Evolutionary conservation across 2,888 invertebrate species (phyloP).

Genomic region (Apodemia zela): DNA sequence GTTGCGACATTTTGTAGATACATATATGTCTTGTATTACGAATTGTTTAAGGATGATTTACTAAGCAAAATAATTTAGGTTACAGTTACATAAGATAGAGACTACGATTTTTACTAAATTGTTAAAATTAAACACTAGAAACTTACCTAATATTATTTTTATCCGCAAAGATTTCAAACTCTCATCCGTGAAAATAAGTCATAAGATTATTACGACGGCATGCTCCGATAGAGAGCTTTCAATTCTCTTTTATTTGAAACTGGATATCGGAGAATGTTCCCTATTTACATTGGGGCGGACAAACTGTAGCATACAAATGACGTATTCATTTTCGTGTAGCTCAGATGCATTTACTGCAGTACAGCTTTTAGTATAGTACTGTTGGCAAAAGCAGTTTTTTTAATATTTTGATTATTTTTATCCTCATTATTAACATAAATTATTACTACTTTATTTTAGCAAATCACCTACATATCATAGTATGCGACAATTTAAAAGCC

Average conservation of each 20-base stretch:
- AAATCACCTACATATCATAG: no score
- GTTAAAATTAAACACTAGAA: not conserved
- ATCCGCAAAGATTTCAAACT: constrained; percentile 12
- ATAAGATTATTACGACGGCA: constrained; percentile 35
- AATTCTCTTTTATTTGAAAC: constrained; percentile 34
- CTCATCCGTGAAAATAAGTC: constrained; percentile 7
- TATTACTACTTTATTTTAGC: no score
- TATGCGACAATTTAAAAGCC: no score
- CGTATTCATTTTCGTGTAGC: constrained; percentile 48
- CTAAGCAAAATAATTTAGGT: no score
- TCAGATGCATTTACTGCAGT: constrained; percentile 65
- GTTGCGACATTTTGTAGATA: no score
- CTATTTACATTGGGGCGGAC: constrained; percentile 35
- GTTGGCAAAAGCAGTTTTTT: constrained; percentile 40
- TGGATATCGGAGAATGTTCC: constrained; percentile 27
- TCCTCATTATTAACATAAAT: no score
- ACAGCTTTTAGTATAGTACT: constrained; percentile 40
- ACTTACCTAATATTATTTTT: not conserved
- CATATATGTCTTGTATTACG: no score
- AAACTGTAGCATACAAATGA: constrained; percentile 51
- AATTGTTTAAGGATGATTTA: no score
- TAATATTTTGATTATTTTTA: not conserved
- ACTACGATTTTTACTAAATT: no score
- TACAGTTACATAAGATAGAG: no score
- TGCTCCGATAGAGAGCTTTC: constrained; percentile 47